Conservation (phyloP, 2,888 invertebrate species). For the Mesopsocus fuscifrons region DNA sequence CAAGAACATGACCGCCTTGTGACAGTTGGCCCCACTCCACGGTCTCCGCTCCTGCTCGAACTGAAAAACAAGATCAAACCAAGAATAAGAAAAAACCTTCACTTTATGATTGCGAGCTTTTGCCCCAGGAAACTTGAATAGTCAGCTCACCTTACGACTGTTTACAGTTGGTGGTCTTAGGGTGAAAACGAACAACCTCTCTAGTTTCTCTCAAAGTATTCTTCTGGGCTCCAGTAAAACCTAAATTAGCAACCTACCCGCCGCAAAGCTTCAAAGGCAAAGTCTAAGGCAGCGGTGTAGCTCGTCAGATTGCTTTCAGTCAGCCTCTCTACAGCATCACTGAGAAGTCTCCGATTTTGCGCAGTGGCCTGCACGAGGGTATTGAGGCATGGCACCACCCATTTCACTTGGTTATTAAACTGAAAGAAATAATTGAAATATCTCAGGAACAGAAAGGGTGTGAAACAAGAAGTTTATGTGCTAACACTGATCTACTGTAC, state of each 20-base stretch:
- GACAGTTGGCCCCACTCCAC: conserved; percentile 27
- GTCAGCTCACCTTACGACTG: too few species aligned
- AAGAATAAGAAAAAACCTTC: conserved; percentile 1
- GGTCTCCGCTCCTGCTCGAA: conserved; percentile 17
- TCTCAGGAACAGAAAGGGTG: too few species aligned
- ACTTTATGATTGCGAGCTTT: too few species aligned
- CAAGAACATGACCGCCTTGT: conserved; percentile 31
- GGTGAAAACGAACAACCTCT: too few species aligned
- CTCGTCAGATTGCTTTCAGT: conserved; percentile 25
- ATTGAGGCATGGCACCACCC: conserved; percentile 23
- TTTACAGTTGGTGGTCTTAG: too few species aligned
- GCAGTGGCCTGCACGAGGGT: conserved; percentile 28
- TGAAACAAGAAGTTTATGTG: too few species aligned
- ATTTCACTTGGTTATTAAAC: conserved; percentile 23
- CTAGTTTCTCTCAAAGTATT: too few species aligned
- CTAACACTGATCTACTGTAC: too few species aligned
- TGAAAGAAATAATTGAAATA: conserved; percentile 18
- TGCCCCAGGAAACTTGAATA: too few species aligned
- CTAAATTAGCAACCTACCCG: conserved; percentile 24
- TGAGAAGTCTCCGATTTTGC: conserved; percentile 25
- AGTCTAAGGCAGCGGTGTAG: conserved; percentile 25
- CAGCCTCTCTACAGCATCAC: conserved; percentile 23
- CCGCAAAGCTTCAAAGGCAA: conserved; percentile 26
- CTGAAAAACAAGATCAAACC: too few species aligned
- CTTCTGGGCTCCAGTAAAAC: too few species aligned